Evolutionary conservation across 30 jellyfish, hydroid and myxozoan genomes (phyloP).

Genomic region (Aurelia sp.): DNA sequence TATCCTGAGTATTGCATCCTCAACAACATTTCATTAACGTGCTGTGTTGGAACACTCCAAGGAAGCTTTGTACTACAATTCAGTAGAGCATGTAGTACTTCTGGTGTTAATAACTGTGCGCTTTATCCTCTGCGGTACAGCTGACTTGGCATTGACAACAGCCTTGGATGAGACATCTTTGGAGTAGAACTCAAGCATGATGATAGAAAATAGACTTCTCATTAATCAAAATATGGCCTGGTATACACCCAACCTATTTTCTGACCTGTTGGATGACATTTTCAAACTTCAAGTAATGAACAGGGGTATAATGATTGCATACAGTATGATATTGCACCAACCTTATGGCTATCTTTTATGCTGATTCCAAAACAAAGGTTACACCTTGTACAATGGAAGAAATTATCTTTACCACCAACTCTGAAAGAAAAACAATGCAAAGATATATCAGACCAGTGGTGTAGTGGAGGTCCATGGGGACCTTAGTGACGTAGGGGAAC

Average conservation of each 20-base stretch:
- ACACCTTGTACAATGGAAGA: conserved; percentile 83
- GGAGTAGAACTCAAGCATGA: conserved; percentile 34
- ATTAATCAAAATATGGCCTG: no score
- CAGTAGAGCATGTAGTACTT: conserved; percentile 26
- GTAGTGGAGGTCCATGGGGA: no score
- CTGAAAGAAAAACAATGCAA: conserved; percentile 14
- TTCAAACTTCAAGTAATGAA: no score
- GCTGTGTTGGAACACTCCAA: conserved; percentile 21
- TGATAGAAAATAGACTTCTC: background rate
- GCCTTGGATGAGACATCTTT: conserved; percentile 24
- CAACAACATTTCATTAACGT: conserved; percentile 16
- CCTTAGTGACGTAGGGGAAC: no score
- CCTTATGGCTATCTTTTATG: conserved; percentile 76
- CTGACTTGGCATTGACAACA: conserved; percentile 25
- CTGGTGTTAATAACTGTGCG: background rate
- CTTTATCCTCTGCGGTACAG: background rate
- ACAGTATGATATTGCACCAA: background rate
- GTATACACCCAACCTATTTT: no score
- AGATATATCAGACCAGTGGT: no score
- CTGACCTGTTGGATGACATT: no score
- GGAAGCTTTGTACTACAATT: conserved; percentile 9
- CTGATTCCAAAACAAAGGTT: conserved; percentile 80
- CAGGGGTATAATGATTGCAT: no score
- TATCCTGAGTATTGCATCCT: conserved; percentile 29
- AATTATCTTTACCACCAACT: conserved; percentile 88